Percentiles rank a stretch among this genome's conserved stretches.
These are phyloP conservation scores for Steinernema scapterisci DNA, from an alignment of 2,888 invertebrate genomes.

Conservation along the genomic window DNA sequence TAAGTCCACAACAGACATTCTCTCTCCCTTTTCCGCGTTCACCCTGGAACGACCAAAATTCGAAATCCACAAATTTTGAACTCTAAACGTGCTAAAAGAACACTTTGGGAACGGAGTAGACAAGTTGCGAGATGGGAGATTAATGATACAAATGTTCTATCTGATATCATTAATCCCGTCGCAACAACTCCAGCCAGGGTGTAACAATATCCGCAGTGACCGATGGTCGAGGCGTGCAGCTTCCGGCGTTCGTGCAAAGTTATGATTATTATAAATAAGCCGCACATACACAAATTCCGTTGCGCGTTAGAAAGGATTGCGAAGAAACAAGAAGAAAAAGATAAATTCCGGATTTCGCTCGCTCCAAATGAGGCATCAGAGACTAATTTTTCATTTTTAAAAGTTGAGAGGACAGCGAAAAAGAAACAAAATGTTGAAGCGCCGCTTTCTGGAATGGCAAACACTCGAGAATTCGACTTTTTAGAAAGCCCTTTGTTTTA, in stretches of 20 bases:
- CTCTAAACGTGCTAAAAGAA: not conserved
- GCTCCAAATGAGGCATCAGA: conserved; percentile 17
- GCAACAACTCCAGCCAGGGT: conserved; percentile 7
- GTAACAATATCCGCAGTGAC: conserved; percentile 23
- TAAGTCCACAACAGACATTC: no score
- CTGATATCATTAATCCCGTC: no score
- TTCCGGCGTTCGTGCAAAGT: conserved; percentile 27
- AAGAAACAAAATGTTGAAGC: conserved; percentile 6
- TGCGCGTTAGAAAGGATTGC: not conserved
- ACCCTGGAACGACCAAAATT: not conserved
- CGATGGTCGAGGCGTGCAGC: conserved; percentile 3
- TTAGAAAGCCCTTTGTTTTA: not conserved
- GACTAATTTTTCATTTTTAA: conserved; percentile 26
- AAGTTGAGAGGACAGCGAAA: not conserved
- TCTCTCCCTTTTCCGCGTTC: no score
- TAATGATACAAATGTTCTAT: not conserved
- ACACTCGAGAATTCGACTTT: not conserved
- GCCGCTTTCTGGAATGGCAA: not conserved
- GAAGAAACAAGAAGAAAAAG: conserved; percentile 5
- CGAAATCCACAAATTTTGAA: no score
- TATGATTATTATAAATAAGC: not conserved
- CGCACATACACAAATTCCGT: not conserved
- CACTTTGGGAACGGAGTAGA: not conserved
- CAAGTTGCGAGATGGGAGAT: not conserved
- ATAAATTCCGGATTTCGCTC: conserved; percentile 9